Percentiles rank a stretch among this genome's conserved stretches.
phyloP scores from a whole-genome alignment of 2,888 invertebrate genomes.

The Caenorhabditis becei region DNA sequence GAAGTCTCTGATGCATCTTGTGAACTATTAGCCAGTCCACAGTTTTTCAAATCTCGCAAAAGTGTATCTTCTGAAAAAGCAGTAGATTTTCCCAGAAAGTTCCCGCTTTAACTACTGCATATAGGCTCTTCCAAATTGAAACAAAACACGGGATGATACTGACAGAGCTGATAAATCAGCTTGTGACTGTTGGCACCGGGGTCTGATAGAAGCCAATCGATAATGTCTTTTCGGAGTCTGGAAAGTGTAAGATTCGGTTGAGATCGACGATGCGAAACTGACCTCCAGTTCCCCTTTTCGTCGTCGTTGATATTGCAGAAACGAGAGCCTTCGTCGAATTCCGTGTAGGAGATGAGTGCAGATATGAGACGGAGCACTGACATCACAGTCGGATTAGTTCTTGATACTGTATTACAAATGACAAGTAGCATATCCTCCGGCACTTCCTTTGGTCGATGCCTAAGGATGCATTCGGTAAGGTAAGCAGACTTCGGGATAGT shows the following conservation, averaged over 20 bases:
- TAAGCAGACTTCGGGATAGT: conserved; percentile 29
- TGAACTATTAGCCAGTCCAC: neutral
- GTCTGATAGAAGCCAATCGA: conserved; percentile 38
- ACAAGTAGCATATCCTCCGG: conserved; percentile 9
- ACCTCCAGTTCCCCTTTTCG: conserved; percentile 37
- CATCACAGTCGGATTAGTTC: conserved; percentile 16
- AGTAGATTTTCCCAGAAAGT: neutral
- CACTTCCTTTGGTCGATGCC: neutral
- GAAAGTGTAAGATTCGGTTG: too few species aligned
- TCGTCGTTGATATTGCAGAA: conserved; percentile 30
- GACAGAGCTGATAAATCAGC: conserved; percentile 37
- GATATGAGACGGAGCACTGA: conserved; percentile 33
- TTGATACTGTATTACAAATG: conserved; percentile 46
- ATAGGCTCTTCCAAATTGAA: conserved; percentile 2
- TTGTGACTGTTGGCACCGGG: conserved; percentile 24
- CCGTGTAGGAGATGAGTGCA: conserved; percentile 36
- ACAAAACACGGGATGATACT: conserved; percentile 47
- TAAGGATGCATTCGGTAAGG: conserved; percentile 26
- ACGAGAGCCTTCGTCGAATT: conserved; percentile 38
- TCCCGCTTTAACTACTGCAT: neutral
- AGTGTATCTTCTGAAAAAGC: conserved; percentile 21
- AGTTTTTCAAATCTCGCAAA: neutral
- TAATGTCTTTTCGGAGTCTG: conserved; percentile 46
- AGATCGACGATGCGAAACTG: too few species aligned
- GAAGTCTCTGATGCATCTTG: neutral